Evolutionary conservation across 2,888 invertebrate genomes (phyloP).

Genomic region (Drosophila monieri): DNA sequence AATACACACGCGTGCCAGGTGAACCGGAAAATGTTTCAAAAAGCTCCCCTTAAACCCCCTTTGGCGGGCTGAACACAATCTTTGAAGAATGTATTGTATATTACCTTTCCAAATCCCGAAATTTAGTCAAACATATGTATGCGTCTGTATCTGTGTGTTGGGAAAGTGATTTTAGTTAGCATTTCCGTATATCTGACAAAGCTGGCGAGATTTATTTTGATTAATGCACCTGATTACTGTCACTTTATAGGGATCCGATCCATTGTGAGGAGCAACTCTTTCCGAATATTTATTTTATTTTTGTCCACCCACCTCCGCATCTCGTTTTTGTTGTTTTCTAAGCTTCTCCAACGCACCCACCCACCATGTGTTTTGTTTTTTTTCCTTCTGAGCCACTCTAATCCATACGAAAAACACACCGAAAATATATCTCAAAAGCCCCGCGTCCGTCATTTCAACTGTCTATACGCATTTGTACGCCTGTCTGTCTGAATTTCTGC

Average conservation of each 20-base stretch:
- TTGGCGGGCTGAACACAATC: neutral
- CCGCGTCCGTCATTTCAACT: conserved; percentile 67
- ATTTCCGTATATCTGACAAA: conserved; percentile 34
- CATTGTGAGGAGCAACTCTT: conserved; percentile 61
- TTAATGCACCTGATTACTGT: conserved; percentile 65
- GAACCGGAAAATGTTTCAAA: neutral
- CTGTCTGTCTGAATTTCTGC: conserved; percentile 51
- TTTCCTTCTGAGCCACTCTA: conserved; percentile 61
- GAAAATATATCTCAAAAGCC: conserved; percentile 31
- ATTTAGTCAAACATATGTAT: conserved; percentile 16
- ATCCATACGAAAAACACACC: conserved; percentile 61
- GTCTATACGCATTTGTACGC: conserved; percentile 75
- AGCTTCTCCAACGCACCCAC: conserved; percentile 21
- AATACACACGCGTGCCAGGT: neutral
- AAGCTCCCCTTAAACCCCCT: neutral
- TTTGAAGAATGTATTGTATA: neutral
- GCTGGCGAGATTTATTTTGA: conserved; percentile 44
- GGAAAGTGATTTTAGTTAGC: conserved; percentile 7
- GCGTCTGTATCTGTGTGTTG: conserved; percentile 10
- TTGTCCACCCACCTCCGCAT: conserved; percentile 5
- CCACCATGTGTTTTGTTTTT: conserved; percentile 17
- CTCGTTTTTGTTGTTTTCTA: conserved; percentile 18
- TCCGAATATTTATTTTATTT: conserved; percentile 43
- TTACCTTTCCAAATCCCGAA: neutral
- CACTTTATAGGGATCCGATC: conserved; percentile 50